A percentile compares a stretch with the other conserved stretches of the same genome.
Evolutionary conservation across 2,797 vertebrate genomes (phyloP).

Genomic region (Xenops minutus): DNA sequence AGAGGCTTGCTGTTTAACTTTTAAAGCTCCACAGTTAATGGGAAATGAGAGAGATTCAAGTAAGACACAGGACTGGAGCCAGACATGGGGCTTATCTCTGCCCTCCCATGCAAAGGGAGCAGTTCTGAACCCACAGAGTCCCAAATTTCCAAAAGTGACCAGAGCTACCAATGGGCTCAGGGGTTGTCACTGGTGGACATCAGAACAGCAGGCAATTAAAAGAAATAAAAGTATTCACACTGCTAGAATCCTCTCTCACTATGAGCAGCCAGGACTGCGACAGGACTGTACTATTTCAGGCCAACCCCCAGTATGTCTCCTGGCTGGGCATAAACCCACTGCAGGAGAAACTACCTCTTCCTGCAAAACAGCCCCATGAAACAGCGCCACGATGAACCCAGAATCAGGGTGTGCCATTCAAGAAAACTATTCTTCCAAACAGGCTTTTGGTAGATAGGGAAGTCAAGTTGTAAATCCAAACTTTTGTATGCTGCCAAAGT

Average conservation of each 20-base stretch:
- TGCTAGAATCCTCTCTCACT: background rate
- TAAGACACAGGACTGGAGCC: background rate
- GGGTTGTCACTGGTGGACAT: background rate
- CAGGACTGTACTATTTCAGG: background rate
- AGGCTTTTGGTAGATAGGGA: background rate
- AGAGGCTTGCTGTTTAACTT: background rate
- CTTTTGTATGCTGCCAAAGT: background rate
- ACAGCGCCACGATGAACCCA: background rate
- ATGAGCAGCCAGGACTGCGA: background rate
- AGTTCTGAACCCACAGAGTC: background rate
- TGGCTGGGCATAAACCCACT: background rate
- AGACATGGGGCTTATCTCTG: background rate
- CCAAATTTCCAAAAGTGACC: background rate
- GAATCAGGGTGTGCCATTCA: accelerated
- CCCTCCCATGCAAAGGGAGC: background rate
- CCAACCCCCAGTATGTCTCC: background rate
- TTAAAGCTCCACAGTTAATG: background rate
- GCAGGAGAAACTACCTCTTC: background rate
- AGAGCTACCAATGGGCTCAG: background rate
- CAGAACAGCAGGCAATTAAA: background rate
- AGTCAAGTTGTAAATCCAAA: background rate
- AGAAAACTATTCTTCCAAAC: background rate
- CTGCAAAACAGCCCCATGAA: background rate
- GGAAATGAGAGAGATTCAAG: background rate
- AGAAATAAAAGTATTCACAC: background rate